Conservation (phyloP, 2,797 vertebrate genomes). For the Semaprochilodus insignis region DNA sequence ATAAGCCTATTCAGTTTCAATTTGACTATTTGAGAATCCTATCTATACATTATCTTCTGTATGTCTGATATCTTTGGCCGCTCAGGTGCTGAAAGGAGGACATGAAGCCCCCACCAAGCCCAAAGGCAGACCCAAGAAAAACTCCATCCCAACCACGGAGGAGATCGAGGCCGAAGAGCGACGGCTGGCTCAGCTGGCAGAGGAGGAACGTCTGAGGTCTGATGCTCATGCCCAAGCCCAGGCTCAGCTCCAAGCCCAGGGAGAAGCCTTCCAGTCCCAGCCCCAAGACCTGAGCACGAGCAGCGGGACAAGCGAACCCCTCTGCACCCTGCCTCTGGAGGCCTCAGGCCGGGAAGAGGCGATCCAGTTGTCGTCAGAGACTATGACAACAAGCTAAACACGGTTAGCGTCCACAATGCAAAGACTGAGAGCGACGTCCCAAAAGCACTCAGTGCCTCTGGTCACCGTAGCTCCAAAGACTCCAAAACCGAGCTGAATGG, state of each 20-base stretch:
- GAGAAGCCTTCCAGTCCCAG: conserved; percentile 63
- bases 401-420: conserved; percentile 50
- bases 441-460: conserved; percentile 71
- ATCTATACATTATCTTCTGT: background rate
- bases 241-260: conserved; percentile 10
- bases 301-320: conserved; percentile 41
- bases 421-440: conserved; percentile 69
- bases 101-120: conserved; percentile 98
- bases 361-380: conserved; percentile 68
- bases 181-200: conserved; percentile 77
- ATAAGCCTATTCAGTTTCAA: no score
- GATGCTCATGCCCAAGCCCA: conserved; percentile 4
- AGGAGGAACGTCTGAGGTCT: conserved; percentile 68
- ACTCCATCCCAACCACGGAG: conserved; percentile 97
- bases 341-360: conserved; percentile 60
- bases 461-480: conserved; percentile 66
- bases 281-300: conserved; percentile 72
- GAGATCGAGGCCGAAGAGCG: conserved; percentile 96
- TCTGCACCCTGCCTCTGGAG: conserved; percentile 50
- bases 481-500: conserved; percentile 6
- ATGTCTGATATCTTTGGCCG: conserved; percentile 53
- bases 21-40: no score
- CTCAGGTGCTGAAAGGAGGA: conserved; percentile 95
- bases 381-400: conserved; percentile 73
- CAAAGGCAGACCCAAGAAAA: conserved; percentile 99